phyloP scores from a whole-genome alignment of 2,113 vertebrate genomes.

The Saguinus midas region DNA sequence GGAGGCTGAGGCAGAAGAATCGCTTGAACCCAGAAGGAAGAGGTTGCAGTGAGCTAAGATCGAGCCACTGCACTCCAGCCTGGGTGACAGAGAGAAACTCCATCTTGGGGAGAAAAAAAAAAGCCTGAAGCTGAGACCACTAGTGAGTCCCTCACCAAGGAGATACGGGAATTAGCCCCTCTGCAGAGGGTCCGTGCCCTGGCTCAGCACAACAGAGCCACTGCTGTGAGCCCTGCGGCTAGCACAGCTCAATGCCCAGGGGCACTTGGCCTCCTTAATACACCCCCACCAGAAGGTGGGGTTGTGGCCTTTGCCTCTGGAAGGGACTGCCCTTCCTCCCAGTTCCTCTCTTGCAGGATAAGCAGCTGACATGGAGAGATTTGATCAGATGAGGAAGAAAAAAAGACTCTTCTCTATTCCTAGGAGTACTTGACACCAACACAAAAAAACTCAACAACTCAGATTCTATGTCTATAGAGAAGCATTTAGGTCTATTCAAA shows the following conservation, averaged over 20 bases:
- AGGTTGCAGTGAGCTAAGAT: too few species aligned
- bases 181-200: neutral
- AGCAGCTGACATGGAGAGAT: neutral
- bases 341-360: neutral
- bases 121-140: neutral
- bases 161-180: accelerated
- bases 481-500: neutral
- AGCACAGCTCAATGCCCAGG: neutral
- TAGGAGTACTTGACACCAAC: neutral
- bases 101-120: too few species aligned
- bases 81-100: too few species aligned
- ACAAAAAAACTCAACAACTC: neutral
- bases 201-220: neutral
- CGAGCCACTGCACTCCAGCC: too few species aligned
- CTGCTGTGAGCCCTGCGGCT: accelerated
- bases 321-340: neutral
- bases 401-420: neutral
- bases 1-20: too few species aligned
- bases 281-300: neutral
- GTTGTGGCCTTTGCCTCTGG: neutral
- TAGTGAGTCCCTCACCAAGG: neutral
- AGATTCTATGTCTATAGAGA: neutral
- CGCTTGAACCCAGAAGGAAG: too few species aligned
- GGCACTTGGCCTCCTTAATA: neutral
- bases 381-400: neutral